Evolutionary conservation across 2,888 invertebrate species (phyloP).

Genomic region (Ashinkailepas kermadecensis): DNA sequence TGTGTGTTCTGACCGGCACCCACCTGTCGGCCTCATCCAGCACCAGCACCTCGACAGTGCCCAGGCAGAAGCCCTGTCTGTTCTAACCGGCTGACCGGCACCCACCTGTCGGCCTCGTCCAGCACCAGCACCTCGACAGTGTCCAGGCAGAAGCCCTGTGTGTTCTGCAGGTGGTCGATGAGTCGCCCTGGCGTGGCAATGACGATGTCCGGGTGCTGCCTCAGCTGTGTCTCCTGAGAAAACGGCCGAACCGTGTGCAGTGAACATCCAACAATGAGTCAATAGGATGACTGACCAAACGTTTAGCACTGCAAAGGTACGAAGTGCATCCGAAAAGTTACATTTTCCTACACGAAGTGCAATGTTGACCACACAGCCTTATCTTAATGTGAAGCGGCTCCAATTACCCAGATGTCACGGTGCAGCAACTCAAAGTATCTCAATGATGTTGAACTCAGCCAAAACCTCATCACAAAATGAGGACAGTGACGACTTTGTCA

Average conservation of each 20-base stretch:
- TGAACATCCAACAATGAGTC: too few species aligned
- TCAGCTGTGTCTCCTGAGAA: slow-evolving; percentile 61
- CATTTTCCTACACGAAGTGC: too few species aligned
- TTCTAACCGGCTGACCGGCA: slow-evolving; percentile 43
- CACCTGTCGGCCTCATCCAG: slow-evolving; percentile 66
- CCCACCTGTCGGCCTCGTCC: slow-evolving; percentile 63
- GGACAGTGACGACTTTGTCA: too few species aligned
- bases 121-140: slow-evolving; percentile 80
- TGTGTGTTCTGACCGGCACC: not conserved
- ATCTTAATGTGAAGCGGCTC: too few species aligned
- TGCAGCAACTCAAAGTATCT: too few species aligned
- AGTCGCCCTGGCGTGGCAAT: slow-evolving; percentile 97
- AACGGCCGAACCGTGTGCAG: not conserved
- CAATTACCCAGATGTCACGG: too few species aligned
- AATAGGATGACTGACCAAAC: too few species aligned
- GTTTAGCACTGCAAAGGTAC: too few species aligned
- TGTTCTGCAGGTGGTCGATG: slow-evolving; percentile 93
- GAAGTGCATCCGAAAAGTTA: too few species aligned
- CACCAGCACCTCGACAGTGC: slow-evolving; percentile 79
- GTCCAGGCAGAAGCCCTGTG: slow-evolving; percentile 81
- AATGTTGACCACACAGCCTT: too few species aligned
- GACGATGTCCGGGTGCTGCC: slow-evolving; percentile 89
- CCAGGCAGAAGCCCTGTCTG: slow-evolving; percentile 45
- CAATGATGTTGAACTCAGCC: too few species aligned
- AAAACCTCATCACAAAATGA: too few species aligned